phyloP scores from a whole-genome alignment of 2,888 invertebrate species.

The Bimastos eiseni region DNA sequence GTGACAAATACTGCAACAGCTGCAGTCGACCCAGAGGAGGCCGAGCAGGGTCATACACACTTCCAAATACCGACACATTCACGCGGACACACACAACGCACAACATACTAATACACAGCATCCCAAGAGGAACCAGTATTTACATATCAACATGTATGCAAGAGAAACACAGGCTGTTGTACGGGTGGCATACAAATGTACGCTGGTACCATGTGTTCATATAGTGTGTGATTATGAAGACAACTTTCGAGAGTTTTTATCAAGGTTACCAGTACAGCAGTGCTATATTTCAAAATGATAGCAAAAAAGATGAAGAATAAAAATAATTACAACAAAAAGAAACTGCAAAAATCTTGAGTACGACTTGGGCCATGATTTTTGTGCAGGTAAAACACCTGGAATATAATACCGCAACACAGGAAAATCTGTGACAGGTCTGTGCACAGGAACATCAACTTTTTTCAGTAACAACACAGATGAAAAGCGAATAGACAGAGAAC shows the following conservation, averaged over 20 bases:
- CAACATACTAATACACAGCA: neutral
- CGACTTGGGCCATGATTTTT: too few relatives aligned
- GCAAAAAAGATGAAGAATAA: too few relatives aligned
- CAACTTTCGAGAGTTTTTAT: too few relatives aligned
- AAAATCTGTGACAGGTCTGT: too few relatives aligned
- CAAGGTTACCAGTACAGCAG: too few relatives aligned
- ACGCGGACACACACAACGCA: neutral
- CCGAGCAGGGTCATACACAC: neutral
- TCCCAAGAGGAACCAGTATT: neutral
- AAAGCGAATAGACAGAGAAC: too few relatives aligned
- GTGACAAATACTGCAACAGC: conserved; percentile 8
- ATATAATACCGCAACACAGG: too few relatives aligned
- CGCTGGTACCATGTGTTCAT: too few relatives aligned
- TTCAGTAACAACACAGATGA: too few relatives aligned
- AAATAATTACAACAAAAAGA: neutral
- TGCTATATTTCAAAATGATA: too few relatives aligned
- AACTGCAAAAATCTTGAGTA: neutral
- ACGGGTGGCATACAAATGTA: neutral
- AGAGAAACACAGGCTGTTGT: neutral
- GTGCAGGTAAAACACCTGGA: too few relatives aligned
- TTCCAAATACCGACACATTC: neutral
- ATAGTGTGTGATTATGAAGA: neutral
- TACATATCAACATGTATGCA: conserved; percentile 5
- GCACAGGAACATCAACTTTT: too few relatives aligned
- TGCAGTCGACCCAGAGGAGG: conserved; percentile 13